Percentiles rank a stretch among this genome's conserved stretches.
Conservation (phyloP, 1,140 invertebrate genomes). For the Drosophila willistoni region DNA sequence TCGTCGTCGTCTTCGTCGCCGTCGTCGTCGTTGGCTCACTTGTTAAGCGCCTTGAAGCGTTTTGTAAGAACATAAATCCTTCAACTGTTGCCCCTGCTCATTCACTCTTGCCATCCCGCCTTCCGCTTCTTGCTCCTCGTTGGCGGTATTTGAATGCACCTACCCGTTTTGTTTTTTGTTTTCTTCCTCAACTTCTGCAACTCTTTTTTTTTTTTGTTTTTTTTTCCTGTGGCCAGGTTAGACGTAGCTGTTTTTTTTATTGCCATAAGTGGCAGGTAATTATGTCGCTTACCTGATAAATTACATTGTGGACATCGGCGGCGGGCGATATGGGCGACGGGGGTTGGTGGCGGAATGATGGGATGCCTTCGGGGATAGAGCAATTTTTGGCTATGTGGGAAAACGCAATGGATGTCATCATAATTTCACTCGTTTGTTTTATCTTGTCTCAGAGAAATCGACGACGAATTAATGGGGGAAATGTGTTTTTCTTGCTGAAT, state of each 20-base stretch:
- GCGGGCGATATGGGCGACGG: constrained; percentile 41
- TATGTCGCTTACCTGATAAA: constrained; percentile 82
- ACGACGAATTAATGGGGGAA: constrained; percentile 7
- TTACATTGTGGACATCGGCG: constrained; percentile 77
- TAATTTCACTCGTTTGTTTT: constrained; percentile 14
- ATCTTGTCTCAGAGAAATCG: constrained; percentile 10
- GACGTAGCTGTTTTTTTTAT: constrained; percentile 63
- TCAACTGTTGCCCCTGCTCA: constrained; percentile 58
- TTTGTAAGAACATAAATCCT: constrained; percentile 82
- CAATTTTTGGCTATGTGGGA: constrained; percentile 43
- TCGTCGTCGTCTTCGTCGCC: constrained; percentile 24
- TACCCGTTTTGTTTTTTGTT: constrained; percentile 24
- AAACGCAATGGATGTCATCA: constrained; percentile 18
- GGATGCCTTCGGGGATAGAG: constrained; percentile 19
- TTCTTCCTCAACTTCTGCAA: constrained; percentile 16
- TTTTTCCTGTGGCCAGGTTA: constrained; percentile 18
- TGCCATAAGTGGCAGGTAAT: constrained; percentile 83
- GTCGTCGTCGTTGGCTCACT: constrained; percentile 59
- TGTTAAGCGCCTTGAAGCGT: constrained; percentile 77
- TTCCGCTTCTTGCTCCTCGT: constrained; percentile 25
- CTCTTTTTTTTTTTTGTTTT: neutral
- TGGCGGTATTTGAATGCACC: constrained; percentile 67
- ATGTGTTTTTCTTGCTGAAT: constrained; percentile 4
- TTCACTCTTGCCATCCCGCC: neutral
- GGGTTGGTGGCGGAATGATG: neutral